phyloP scores from a whole-genome alignment of 2,888 invertebrate species.

The Linhomoeus sp. region DNA sequence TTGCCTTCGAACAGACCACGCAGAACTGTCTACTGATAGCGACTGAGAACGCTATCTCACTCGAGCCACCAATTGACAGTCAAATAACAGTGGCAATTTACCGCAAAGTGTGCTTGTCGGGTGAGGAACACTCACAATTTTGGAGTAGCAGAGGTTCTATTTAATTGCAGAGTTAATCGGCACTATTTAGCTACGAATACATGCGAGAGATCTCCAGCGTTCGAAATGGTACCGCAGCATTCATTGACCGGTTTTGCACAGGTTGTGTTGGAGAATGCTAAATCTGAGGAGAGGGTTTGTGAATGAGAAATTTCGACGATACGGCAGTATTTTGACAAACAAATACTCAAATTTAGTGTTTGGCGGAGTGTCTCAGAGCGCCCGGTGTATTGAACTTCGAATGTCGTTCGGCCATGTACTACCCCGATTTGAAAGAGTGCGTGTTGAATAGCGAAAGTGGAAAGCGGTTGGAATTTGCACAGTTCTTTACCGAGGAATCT shows the following conservation, averaged over 20 bases:
- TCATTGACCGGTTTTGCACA: constrained; percentile 4
- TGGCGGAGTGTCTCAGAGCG: constrained; percentile 4
- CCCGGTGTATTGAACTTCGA: not conserved
- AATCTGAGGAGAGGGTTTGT: constrained; percentile 1
- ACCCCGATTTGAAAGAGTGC: constrained; percentile 2
- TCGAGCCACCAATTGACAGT: no score
- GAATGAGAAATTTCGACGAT: not conserved
- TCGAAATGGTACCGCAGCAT: not conserved
- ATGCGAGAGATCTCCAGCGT: constrained; percentile 3
- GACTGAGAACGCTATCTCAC: no score
- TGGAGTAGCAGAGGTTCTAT: no score
- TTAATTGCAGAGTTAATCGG: no score
- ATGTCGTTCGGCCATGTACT: constrained; percentile 7
- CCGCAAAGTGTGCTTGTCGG: no score
- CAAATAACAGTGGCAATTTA: no score
- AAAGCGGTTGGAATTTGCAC: no score
- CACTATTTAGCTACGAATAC: constrained; percentile 1
- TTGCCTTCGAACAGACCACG: no score
- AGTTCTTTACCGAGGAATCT: no score
- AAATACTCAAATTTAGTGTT: constrained; percentile 4
- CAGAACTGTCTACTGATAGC: no score
- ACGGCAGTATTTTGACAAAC: not conserved
- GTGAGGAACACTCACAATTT: no score
- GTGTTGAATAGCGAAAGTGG: constrained; percentile 3
- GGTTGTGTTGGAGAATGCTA: constrained; percentile 3